Evolutionary conservation across 2,888 invertebrate genomes (phyloP), one percentile per base, ranked within the genome.

Genomic region (Lycophotia porphyrea): DNA sequence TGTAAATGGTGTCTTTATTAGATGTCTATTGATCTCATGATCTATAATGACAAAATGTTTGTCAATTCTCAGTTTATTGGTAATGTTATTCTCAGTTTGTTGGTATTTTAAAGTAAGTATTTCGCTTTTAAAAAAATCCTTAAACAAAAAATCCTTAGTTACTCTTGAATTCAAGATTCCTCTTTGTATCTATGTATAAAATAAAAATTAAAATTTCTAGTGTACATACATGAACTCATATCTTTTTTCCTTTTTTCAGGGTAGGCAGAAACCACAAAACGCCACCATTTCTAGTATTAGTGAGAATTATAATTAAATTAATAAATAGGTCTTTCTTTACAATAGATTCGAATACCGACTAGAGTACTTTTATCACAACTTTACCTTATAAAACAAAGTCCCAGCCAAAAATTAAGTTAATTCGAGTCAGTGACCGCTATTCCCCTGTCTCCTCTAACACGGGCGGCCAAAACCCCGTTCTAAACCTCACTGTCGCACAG

Each of bases 401-500:
- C 1, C 15, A 70, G 3, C 8, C 15, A 55, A 49, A 52, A 34
- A 15, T 34, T 15, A 34, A 58, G n/a, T 70, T 39, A 52, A 42
- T 44, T 21, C n/a, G 11, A 47, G 49, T 39, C 24, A 11, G n/a
- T 55, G 27, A 64, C 61, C 52, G 1, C 44, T 67, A 21, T 65
- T 71, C 72, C 85, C 87, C 61, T 24, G 8, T 68, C 27, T 82
- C 78, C 87, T 68, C 82, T 84, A 76, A 81, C 81, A 78, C 71
- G 52, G 80, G 80, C 81, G 80, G 83, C 88, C 84, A 87, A 88
- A 90, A 88, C 87, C 89, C 86, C 79, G 74, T 75, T 88, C 84
- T 88, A 90, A 91, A 87, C 90, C 88, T 87, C 86, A 87, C 88
- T 89, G 91, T 90, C n/a, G n/a, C n/a, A n/a, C n/a, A n/a, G n/a